A percentile compares a stretch with the other conserved stretches of the same genome.
Conservation (phyloP, 2,888 invertebrate genomes). For the Muschampia plurimacula region DNA sequence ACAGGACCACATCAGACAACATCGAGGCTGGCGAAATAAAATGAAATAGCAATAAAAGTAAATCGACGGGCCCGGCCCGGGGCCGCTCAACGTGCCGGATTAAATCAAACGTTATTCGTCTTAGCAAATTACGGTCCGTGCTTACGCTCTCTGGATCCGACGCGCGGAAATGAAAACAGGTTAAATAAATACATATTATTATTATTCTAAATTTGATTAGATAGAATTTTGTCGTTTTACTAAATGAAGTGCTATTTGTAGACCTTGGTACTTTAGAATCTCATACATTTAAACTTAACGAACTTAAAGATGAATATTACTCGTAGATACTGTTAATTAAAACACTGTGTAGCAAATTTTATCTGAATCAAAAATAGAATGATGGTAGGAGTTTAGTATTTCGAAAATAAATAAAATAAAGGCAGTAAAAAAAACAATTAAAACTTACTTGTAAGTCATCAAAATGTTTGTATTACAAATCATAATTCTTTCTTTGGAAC, state of each 20-base stretch:
- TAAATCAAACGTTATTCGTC: conserved; percentile 84
- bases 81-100: conserved; percentile 76
- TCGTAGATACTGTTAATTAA: too few species aligned
- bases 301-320: too few species aligned
- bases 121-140: conserved; percentile 82
- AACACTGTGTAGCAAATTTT: too few species aligned
- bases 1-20: conserved; percentile 76
- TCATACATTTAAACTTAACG: too few species aligned
- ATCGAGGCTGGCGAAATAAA: conserved; percentile 69
- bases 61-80: conserved; percentile 73
- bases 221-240: neutral
- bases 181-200: conserved; percentile 57
- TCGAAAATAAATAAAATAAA: too few species aligned
- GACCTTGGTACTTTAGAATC: too few species aligned
- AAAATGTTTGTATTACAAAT: too few species aligned
- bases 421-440: too few species aligned
- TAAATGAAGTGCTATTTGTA: neutral
- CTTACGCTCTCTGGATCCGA: conserved; percentile 70
- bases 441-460: too few species aligned
- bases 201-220: conserved; percentile 8
- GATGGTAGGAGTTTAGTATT: too few species aligned
- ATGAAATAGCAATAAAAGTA: conserved; percentile 83
- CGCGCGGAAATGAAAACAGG: conserved; percentile 68
- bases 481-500: neutral
- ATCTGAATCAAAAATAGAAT: too few species aligned